Percentiles rank a stretch among this genome's conserved stretches.
phyloP scores from a whole-genome alignment of 92 coral and sea anemone species.

The Anthopleura xanthogrammica region DNA sequence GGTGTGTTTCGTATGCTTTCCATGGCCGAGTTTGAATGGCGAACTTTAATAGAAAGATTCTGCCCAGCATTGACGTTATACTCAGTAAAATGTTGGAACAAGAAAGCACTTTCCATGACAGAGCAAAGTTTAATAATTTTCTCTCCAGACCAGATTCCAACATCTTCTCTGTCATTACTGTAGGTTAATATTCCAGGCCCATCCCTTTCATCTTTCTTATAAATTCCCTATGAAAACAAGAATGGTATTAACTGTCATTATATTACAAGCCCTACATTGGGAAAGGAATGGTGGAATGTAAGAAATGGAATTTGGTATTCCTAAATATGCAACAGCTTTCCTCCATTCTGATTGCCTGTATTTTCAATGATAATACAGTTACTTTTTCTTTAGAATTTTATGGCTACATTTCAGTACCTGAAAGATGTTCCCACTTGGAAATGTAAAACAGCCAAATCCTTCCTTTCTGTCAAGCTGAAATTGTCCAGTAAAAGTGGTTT shows the following conservation, averaged over 20 bases:
- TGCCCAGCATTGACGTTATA: constrained; percentile 96
- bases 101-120: constrained; percentile 97
- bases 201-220: constrained; percentile 70
- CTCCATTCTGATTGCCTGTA: too few relatives aligned
- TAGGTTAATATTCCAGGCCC: constrained; percentile 93
- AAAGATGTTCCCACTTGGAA: constrained; percentile 86
- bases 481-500: constrained; percentile 86
- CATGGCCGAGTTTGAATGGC: constrained; percentile 88
- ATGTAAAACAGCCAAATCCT: constrained; percentile 88
- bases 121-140: constrained; percentile 91
- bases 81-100: constrained; percentile 90
- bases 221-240: constrained; percentile 63
- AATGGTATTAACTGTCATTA: neutral
- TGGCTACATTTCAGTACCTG: constrained; percentile 47
- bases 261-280: constrained; percentile 45
- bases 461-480: constrained; percentile 90
- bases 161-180: constrained; percentile 75
- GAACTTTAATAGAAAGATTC: constrained; percentile 81
- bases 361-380: too few relatives aligned
- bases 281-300: too few relatives aligned
- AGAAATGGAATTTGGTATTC: too few relatives aligned
- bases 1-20: constrained; percentile 68
- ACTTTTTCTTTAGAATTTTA: too few relatives aligned
- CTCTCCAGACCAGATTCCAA: constrained; percentile 89
- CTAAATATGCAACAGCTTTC: too few relatives aligned